phyloP scores from a whole-genome alignment of 2,888 invertebrate genomes.

The Drosophila nr. perissopoda region DNA sequence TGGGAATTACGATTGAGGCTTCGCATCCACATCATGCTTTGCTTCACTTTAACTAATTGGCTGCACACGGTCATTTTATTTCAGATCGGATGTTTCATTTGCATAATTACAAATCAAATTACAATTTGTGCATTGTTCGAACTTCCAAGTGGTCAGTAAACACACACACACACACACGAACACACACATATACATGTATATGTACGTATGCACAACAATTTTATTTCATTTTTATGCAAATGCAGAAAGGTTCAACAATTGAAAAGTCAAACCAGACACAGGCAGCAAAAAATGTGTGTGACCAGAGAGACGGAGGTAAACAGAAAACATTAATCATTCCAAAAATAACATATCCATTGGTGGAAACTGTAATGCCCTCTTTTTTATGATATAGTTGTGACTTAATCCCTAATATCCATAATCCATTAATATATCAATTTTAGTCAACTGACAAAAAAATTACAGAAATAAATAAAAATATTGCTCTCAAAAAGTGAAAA shows the following conservation, averaged over 20 bases:
- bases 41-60: slow-evolving; percentile 52
- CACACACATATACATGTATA: not conserved
- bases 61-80: slow-evolving; percentile 34
- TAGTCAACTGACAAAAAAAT: not conserved
- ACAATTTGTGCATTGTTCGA: slow-evolving; percentile 56
- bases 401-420: not conserved
- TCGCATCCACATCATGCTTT: slow-evolving; percentile 11
- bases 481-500: not conserved
- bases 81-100: slow-evolving; percentile 52
- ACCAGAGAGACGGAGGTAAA: not conserved
- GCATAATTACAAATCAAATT: slow-evolving; percentile 76
- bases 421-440: not conserved
- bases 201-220: slow-evolving; percentile 30
- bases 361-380: not conserved
- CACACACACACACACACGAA: not conserved
- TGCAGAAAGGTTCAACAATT: slow-evolving; percentile 59
- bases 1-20: not conserved
- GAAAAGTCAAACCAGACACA: slow-evolving; percentile 56
- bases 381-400: not conserved
- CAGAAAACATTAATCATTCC: slow-evolving; percentile 12
- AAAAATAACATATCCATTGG: slow-evolving; percentile 12
- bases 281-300: not conserved
- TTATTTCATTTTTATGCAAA: slow-evolving; percentile 64
- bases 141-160: slow-evolving; percentile 30
- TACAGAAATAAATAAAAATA: not conserved